Percentiles rank a stretch among this genome's conserved stretches.
These are phyloP conservation scores for Callinectes sapidus DNA, from an alignment of 2,888 invertebrate genomes.

Conservation along the genomic window DNA sequence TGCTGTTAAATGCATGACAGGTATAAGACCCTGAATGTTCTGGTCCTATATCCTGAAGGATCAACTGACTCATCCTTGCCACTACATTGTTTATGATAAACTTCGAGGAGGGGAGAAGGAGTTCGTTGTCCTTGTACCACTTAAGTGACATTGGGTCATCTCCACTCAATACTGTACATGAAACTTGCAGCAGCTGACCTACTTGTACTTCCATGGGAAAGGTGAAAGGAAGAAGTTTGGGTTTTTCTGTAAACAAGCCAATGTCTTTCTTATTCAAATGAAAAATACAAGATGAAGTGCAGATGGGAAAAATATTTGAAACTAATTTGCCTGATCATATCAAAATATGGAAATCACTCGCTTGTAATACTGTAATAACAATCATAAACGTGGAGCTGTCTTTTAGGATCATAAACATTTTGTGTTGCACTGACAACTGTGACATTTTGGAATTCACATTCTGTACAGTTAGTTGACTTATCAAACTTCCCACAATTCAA, in stretches of 20 bases:
- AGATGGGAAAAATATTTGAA: background rate
- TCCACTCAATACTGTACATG: conserved; percentile 72
- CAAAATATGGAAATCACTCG: background rate
- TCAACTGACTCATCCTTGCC: conserved; percentile 73
- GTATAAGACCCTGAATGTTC: conserved; percentile 74
- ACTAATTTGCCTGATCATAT: background rate
- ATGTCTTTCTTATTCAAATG: background rate
- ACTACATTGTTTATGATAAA: conserved; percentile 69
- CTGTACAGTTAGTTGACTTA: background rate
- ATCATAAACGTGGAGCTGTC: background rate
- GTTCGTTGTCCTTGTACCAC: conserved; percentile 71
- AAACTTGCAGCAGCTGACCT: conserved; percentile 71
- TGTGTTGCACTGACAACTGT: background rate
- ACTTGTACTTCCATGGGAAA: conserved; percentile 72
- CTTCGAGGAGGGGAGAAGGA: conserved; percentile 60
- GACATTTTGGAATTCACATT: background rate
- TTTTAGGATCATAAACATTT: background rate
- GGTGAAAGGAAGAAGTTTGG: conserved; percentile 73
- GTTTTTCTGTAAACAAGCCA: conserved; percentile 68
- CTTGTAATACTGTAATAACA: conserved; percentile 19
- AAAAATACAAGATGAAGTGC: background rate
- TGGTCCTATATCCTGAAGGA: conserved; percentile 73
- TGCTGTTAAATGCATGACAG: conserved; percentile 73
- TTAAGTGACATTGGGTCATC: conserved; percentile 72
- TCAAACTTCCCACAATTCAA: background rate